These are phyloP conservation scores for Nematopogon swammerdamellus DNA, from an alignment of 2,888 invertebrate genomes.

Conservation along the genomic window DNA sequence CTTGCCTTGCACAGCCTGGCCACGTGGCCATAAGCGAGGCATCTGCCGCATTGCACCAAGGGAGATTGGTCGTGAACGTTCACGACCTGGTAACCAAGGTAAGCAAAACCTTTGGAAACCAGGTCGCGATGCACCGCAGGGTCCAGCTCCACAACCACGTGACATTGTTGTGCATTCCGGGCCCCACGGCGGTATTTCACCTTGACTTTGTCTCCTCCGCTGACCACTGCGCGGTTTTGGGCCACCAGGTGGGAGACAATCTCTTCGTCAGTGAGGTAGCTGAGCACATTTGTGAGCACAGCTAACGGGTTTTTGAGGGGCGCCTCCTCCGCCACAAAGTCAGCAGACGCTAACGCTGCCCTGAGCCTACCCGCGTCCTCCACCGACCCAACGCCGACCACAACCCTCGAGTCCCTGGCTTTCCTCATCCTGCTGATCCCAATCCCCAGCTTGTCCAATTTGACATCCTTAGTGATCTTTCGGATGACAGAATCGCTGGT, in stretches of 20 bases:
- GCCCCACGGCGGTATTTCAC: conserved; percentile 12
- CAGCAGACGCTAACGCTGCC: too few species aligned
- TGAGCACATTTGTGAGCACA: conserved; percentile 7
- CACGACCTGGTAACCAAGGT: conserved; percentile 5
- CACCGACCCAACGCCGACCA: too few species aligned
- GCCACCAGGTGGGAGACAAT: conserved; percentile 4
- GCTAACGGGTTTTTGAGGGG: too few species aligned
- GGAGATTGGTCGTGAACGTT: too few species aligned
- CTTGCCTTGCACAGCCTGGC: conserved; percentile 8
- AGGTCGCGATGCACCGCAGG: conserved; percentile 8
- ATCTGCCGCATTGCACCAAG: conserved; percentile 10
- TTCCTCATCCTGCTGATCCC: too few species aligned
- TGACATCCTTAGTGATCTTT: too few species aligned
- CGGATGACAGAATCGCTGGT: too few species aligned
- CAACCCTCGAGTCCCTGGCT: too few species aligned
- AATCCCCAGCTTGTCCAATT: too few species aligned
- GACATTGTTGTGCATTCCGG: conserved; percentile 12
- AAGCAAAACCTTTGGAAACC: conserved; percentile 2
- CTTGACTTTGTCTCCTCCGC: conserved; percentile 1
- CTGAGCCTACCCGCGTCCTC: too few species aligned
- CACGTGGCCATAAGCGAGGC: conserved; percentile 16
- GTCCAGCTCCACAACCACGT: conserved; percentile 13
- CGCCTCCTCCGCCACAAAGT: too few species aligned
- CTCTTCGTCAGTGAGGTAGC: conserved; percentile 7
- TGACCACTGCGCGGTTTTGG: conserved; percentile 5